Percentiles rank a stretch among this genome's conserved stretches.
These are phyloP conservation scores for Argentina silus DNA, from an alignment of 2,797 vertebrate genomes.

Conservation along the genomic window DNA sequence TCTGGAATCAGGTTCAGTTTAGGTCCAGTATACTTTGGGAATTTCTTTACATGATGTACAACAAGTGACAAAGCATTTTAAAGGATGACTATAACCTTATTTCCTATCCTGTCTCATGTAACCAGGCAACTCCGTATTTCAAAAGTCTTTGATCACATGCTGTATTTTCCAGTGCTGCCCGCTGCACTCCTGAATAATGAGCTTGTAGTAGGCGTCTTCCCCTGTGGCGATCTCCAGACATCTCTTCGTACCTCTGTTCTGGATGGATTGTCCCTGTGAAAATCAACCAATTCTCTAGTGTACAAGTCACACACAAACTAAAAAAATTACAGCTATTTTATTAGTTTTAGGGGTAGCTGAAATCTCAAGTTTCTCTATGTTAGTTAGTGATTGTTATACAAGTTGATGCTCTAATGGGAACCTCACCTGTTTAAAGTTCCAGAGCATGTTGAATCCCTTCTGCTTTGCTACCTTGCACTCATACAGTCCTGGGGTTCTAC, in stretches of 20 bases:
- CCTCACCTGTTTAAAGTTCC: constrained; percentile 75
- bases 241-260: constrained; percentile 69
- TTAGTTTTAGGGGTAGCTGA: neutral
- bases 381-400: too few relatives aligned
- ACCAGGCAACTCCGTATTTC: neutral
- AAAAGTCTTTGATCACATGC: constrained; percentile 41
- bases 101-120: neutral
- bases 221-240: constrained; percentile 62
- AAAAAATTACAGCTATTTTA: neutral
- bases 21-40: too few relatives aligned
- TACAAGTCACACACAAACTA: neutral
- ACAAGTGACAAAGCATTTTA: neutral
- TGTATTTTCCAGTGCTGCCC: constrained; percentile 72
- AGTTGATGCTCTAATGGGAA: neutral
- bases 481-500: constrained; percentile 50
- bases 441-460: constrained; percentile 60
- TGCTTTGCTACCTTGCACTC: constrained; percentile 59
- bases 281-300: constrained; percentile 15
- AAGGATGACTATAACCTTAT: neutral
- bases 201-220: constrained; percentile 15
- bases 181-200: constrained; percentile 66
- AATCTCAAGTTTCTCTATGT: too few relatives aligned
- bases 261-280: constrained; percentile 61
- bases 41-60: too few relatives aligned
- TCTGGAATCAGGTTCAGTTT: too few relatives aligned